Base-by-base conservation (phyloP, 30 jellyfish, hydroid and myxozoan species). In the Chironex yamaguchii region DNA sequence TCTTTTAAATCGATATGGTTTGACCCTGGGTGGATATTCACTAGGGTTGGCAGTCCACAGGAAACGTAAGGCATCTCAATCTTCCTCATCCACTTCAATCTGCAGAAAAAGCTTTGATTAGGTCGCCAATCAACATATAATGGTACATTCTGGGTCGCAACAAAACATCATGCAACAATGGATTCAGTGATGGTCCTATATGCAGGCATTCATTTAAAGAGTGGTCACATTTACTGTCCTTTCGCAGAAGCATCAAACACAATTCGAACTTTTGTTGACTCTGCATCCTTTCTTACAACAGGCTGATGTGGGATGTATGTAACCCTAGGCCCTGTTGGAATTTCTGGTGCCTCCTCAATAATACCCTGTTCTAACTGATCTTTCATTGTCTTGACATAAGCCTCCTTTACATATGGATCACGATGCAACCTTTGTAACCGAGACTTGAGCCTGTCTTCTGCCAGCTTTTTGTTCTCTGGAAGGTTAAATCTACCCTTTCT, bases 221-320 rank as follows among this genome's bases (percentile, higher is more conserved):
- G 27, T 24, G 52, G 30, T 63, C 83, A 53, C 76, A 20, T 29
- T 49, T 72, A 11, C 66, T 52, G 4, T 54, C 31, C 21, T 29
- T 67, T 71, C 1, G 82, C 81, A 21, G 73, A 34, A 2, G 81
- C 93, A 33, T 71, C 88, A 51, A 17, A 70, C 9, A 84, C 91
- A 1, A 84, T 52, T n/a, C 90, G 76, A 6, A 81, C 52, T 66
- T 81, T 81, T 0, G 91, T 81, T 17, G 91, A 63, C 17, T 31
- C 62, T 2, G 76, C 77, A 23, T 33, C 66, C 33, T 81, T 33
- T 29, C 91, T 34, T 34, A 81, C 72, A 14, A 72, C 95, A 9
- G 95, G 91, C 29, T 53, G 83, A 53, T 84, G 89, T 0, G 90
- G 94, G 29, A 84, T 42, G 66, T 84, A 69, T 70, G 53, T 82